Conservation (phyloP, 53 echinoderm and acorn worm genomes). For the Arbacia lixula region DNA sequence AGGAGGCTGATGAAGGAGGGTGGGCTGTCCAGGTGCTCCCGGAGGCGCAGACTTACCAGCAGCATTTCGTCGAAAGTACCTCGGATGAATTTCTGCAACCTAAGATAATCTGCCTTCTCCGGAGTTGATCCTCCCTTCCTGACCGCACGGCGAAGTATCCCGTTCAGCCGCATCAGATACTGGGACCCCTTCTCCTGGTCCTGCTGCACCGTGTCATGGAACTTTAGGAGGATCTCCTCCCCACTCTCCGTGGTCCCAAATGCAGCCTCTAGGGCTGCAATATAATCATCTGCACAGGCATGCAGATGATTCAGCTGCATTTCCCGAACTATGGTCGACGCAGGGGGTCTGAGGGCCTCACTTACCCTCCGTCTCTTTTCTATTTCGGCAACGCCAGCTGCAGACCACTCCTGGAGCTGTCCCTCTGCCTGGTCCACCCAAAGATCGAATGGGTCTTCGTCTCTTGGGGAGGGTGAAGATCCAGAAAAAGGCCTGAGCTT, state of each 20-base stretch:
- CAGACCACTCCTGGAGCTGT: conserved; percentile 62
- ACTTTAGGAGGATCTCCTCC: conserved; percentile 60
- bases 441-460: conserved; percentile 60
- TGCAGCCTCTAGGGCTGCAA: conserved; percentile 60
- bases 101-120: background rate
- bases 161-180: conserved; percentile 42
- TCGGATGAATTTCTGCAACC: background rate
- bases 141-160: conserved; percentile 14
- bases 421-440: conserved; percentile 65
- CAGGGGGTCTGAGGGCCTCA: conserved; percentile 56
- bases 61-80: conserved; percentile 3
- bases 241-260: conserved; percentile 61
- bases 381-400: conserved; percentile 14
- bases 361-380: conserved; percentile 56
- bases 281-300: conserved; percentile 61
- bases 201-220: conserved; percentile 50
- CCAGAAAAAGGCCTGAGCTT: conserved; percentile 65
- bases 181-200: conserved; percentile 42
- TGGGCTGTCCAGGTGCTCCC: conserved; percentile 3
- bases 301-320: conserved; percentile 41
- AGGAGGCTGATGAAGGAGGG: background rate
- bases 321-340: conserved; percentile 59
- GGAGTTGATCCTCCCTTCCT: conserved; percentile 36
- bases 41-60: conserved; percentile 6
- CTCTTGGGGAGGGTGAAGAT: background rate